These are phyloP conservation scores for Leiothrix lutea DNA, from an alignment of 2,113 vertebrate species.

Conservation along the genomic window DNA sequence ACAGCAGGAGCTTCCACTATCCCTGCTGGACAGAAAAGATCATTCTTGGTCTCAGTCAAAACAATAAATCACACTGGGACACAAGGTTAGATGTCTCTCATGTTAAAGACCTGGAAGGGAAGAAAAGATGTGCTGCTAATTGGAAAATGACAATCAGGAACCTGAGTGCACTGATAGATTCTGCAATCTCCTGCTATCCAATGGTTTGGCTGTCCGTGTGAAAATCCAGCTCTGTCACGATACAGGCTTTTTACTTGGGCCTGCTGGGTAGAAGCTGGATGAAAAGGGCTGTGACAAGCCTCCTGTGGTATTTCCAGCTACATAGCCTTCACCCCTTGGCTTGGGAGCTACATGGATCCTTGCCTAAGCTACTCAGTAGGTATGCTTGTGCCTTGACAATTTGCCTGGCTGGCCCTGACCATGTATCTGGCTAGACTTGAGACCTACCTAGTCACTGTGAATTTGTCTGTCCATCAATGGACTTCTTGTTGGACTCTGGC, in stretches of 20 bases:
- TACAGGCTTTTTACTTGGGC: neutral
- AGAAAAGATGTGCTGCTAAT: neutral
- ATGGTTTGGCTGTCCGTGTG: neutral
- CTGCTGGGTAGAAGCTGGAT: neutral
- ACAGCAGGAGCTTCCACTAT: neutral
- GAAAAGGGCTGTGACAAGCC: neutral
- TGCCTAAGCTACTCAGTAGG: neutral
- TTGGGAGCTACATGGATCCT: neutral
- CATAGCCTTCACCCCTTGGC: rapidly evolving
- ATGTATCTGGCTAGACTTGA: neutral
- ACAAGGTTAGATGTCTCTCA: neutral
- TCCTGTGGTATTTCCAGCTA: neutral
- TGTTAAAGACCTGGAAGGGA: neutral
- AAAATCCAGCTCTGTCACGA: neutral
- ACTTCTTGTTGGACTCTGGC: neutral
- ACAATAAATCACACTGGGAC: neutral
- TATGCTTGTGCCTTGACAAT: neutral
- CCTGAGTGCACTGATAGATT: too few species aligned
- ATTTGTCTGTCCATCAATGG: neutral
- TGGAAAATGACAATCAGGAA: neutral
- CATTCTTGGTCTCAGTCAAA: neutral
- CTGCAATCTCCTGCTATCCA: neutral
- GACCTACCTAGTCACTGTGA: neutral
- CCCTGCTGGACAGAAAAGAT: neutral
- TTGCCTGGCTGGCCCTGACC: neutral